Evolutionary conservation across 2,888 invertebrate species (phyloP).

Genomic region (Eristalinus aeneus): DNA sequence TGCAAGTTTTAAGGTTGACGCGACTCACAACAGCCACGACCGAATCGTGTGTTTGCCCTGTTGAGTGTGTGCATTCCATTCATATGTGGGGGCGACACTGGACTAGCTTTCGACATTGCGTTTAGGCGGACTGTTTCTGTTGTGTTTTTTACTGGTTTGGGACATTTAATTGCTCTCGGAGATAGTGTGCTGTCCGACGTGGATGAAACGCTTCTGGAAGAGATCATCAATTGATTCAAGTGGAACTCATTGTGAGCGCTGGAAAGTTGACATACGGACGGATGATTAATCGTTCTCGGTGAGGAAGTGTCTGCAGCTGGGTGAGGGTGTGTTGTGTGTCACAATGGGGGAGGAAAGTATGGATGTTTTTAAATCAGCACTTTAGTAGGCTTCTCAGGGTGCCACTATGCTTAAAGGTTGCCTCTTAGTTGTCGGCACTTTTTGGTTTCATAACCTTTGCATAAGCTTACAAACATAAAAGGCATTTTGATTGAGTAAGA

Average conservation of each 20-base stretch:
- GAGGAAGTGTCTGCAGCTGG: not conserved
- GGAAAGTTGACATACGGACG: not conserved
- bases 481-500: too few species aligned
- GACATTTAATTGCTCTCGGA: not conserved
- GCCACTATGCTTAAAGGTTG: not conserved
- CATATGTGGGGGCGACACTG: not conserved
- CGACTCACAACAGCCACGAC: not conserved
- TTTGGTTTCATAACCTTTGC: too few species aligned
- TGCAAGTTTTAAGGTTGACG: not conserved
- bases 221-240: not conserved
- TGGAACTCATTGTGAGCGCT: not conserved
- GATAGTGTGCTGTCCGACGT: not conserved
- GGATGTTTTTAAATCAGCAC: not conserved
- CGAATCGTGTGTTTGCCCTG: not conserved
- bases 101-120: not conserved
- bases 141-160: not conserved
- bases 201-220: not conserved
- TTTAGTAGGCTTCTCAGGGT: not conserved
- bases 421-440: too few species aligned
- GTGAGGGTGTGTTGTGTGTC: not conserved
- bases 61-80: not conserved
- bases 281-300: not conserved
- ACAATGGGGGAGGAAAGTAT: not conserved
- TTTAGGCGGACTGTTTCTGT: not conserved
- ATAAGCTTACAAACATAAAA: too few species aligned